These are phyloP conservation scores for Malaclemys terrapin DNA, from an alignment of 2,113 vertebrate genomes.

Conservation along the genomic window DNA sequence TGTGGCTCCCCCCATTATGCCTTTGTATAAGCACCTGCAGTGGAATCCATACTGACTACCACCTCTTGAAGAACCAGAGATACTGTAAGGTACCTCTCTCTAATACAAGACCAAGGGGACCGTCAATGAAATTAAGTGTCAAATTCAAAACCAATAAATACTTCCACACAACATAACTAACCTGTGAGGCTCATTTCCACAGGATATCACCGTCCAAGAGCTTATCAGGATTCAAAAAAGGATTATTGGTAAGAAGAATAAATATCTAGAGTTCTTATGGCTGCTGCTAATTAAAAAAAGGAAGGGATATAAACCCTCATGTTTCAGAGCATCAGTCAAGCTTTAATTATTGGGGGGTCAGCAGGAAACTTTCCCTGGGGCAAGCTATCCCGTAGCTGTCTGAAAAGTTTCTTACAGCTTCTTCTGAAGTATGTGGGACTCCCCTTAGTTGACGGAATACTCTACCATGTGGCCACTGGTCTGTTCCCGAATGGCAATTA, in stretches of 20 bases:
- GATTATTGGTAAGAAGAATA: background rate
- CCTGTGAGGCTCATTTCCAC: background rate
- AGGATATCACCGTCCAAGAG: background rate
- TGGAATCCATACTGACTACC: background rate
- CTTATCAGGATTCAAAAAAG: background rate
- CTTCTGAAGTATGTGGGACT: background rate
- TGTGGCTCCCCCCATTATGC: no score
- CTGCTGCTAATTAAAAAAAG: no score
- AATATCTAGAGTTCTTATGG: background rate
- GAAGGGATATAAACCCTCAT: background rate
- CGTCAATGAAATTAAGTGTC: background rate
- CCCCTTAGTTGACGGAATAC: background rate
- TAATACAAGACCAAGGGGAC: background rate
- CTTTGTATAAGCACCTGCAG: no score
- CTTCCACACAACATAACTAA: background rate
- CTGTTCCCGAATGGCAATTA: background rate
- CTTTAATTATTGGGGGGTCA: background rate
- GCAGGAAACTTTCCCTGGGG: background rate
- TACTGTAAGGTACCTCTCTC: background rate
- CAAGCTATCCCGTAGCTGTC: background rate
- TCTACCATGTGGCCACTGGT: background rate
- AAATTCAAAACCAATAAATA: background rate
- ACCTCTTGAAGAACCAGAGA: background rate
- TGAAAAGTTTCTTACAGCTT: background rate
- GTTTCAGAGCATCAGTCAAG: background rate